These are phyloP conservation scores for Ardeotis arabs DNA, from an alignment of 2,113 vertebrate species.

Conservation along the genomic window DNA sequence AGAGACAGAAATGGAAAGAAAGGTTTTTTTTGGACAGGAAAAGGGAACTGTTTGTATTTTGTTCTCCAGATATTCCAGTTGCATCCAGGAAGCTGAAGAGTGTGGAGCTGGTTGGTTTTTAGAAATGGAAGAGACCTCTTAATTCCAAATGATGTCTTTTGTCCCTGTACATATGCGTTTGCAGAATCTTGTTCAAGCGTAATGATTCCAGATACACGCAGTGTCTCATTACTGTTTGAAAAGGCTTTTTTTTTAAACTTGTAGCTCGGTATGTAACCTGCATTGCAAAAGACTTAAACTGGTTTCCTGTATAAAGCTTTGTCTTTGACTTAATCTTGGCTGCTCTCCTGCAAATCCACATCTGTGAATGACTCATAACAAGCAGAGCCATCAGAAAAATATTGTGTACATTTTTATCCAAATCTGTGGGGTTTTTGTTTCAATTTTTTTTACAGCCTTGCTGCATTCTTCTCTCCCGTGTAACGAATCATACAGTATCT, in stretches of 20 bases:
- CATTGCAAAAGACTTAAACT: slow-evolving; percentile 30
- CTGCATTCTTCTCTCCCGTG: not conserved
- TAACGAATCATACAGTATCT: slow-evolving; percentile 1
- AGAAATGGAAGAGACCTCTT: not conserved
- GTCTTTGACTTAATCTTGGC: slow-evolving; percentile 68
- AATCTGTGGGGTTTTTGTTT: slow-evolving; percentile 19
- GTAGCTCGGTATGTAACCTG: slow-evolving; percentile 20
- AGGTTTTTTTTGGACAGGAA: accelerated
- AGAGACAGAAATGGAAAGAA: not conserved
- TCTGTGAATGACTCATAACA: slow-evolving; percentile 69
- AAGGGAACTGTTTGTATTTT: not conserved
- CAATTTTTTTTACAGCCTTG: slow-evolving; percentile 12
- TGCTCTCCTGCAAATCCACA: slow-evolving; percentile 48
- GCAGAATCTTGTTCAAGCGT: not conserved
- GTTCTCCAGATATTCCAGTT: not conserved
- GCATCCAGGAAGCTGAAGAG: not conserved
- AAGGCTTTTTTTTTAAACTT: not conserved
- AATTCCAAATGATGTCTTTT: not conserved
- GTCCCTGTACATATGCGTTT: not conserved
- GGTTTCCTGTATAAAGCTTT: slow-evolving; percentile 61
- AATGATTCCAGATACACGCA: not conserved
- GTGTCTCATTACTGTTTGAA: not conserved
- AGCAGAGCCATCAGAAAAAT: slow-evolving; percentile 46
- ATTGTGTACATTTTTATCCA: slow-evolving; percentile 25
- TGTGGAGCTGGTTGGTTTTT: not conserved